phyloP scores from a whole-genome alignment of 2,113 vertebrate species.

The Uria lomvia region DNA sequence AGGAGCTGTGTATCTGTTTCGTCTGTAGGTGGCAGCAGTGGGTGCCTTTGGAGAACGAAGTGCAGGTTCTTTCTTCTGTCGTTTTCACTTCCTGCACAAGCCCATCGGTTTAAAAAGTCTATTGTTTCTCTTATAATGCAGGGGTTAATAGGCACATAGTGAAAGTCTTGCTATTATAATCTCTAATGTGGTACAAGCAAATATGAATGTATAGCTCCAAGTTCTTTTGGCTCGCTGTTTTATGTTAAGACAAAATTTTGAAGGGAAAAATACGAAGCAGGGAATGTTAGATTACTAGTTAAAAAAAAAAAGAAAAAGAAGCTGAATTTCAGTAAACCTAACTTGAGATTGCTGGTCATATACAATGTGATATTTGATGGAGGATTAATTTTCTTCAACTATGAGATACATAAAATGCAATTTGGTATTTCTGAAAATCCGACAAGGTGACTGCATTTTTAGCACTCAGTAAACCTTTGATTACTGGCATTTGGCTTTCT shows the following conservation, averaged over 20 bases:
- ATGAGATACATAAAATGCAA: not conserved
- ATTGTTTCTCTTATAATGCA: not conserved
- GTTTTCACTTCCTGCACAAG: not conserved
- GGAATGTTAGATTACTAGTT: not conserved
- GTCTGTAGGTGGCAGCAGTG: slow-evolving; percentile 49
- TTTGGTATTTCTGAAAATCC: not conserved
- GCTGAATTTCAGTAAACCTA: not conserved
- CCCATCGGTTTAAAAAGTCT: not conserved
- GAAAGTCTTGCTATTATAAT: not conserved
- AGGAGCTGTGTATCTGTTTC: not conserved
- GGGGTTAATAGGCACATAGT: not conserved
- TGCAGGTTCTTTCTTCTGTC: not conserved
- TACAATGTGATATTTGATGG: not conserved
- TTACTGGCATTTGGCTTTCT: not conserved
- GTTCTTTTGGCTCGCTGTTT: not conserved
- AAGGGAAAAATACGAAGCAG: not conserved
- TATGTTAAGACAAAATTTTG: not conserved
- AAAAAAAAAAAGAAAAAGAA: not conserved
- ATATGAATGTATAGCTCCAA: not conserved
- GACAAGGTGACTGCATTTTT: not conserved
- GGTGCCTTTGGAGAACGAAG: not conserved
- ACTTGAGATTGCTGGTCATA: not conserved
- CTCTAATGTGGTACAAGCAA: not conserved
- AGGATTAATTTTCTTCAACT: not conserved
- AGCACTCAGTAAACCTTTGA: not conserved